Percentiles rank a stretch among this genome's conserved stretches.
phyloP scores from a whole-genome alignment of 2,797 vertebrate genomes.

The Alectoris magna region DNA sequence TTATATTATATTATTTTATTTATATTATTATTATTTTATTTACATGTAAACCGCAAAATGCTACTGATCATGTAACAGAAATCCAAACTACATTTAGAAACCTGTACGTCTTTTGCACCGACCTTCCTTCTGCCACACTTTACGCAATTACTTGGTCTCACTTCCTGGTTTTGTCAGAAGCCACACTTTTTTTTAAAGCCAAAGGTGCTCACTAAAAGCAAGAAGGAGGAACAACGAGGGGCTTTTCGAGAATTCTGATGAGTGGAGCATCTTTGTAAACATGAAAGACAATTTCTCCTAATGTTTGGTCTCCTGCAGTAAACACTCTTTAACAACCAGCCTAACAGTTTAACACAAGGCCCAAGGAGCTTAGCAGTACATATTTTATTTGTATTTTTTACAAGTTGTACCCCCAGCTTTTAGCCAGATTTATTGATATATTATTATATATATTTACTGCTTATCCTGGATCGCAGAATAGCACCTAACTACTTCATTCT shows the following conservation, averaged over 20 bases:
- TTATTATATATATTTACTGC: too few species aligned
- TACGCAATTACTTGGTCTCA: not conserved
- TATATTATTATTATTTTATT: too few species aligned
- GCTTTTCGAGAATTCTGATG: not conserved
- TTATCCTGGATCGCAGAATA: not conserved
- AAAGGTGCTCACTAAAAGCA: slow-evolving; percentile 27
- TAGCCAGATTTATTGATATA: not conserved
- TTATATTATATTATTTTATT: too few species aligned
- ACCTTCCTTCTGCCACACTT: not conserved
- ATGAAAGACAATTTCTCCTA: not conserved
- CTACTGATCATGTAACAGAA: not conserved
- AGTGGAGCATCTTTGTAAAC: not conserved
- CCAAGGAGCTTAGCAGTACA: not conserved
- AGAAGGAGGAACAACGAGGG: not conserved
- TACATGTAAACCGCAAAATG: not conserved
- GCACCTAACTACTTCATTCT: not conserved
- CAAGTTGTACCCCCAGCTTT: not conserved
- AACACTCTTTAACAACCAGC: not conserved
- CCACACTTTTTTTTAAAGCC: not conserved
- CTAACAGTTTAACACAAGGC: fast-evolving
- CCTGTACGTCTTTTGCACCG: not conserved
- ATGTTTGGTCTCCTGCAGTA: not conserved
- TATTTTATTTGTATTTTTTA: too few species aligned
- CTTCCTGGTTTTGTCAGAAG: slow-evolving; percentile 62
- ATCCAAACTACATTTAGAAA: not conserved